phyloP scores from a whole-genome alignment of 2,113 vertebrate species.

The Pantherophis guttatus region DNA sequence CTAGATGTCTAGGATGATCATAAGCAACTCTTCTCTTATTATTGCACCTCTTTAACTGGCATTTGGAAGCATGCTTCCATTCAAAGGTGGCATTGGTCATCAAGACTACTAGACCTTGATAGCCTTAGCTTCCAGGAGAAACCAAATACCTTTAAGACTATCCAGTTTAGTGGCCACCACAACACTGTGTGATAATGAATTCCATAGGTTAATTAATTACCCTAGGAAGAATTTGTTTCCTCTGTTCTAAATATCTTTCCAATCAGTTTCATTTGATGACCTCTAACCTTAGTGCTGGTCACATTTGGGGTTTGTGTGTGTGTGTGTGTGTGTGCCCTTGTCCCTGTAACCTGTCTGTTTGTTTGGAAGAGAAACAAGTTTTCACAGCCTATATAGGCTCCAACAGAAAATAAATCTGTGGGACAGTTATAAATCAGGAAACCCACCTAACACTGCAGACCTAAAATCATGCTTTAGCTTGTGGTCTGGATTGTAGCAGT shows the following conservation, averaged over 20 bases:
- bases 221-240: neutral
- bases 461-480: neutral
- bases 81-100: neutral
- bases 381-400: neutral
- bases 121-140: neutral
- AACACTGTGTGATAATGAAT: neutral
- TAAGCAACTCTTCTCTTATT: neutral
- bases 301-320: neutral
- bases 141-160: neutral
- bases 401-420: neutral
- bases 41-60: neutral
- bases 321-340: neutral
- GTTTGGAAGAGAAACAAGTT: neutral
- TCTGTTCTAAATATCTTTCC: neutral
- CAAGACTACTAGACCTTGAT: neutral
- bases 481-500: neutral
- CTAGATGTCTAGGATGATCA: neutral
- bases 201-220: neutral
- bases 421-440: neutral
- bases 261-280: neutral
- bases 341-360: neutral
- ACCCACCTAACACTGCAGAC: neutral
- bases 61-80: neutral
- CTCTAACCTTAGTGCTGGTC: neutral
- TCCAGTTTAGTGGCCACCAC: neutral